Conservation (phyloP, 2,797 vertebrate species). For the Hippocampus kuda region DNA sequence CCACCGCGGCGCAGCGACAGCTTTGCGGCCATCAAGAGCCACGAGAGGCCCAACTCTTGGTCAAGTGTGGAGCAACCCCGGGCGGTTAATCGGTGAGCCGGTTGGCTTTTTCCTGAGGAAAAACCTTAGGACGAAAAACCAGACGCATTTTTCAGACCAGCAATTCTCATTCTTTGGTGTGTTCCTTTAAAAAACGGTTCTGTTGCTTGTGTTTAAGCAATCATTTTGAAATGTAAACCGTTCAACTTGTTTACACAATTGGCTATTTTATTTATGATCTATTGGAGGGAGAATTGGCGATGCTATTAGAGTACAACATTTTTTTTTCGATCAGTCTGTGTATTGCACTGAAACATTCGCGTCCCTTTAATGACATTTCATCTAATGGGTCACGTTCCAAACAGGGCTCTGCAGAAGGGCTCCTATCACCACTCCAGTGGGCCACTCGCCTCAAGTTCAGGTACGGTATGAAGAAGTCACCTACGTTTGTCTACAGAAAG, state of each 20-base stretch:
- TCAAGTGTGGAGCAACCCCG: conserved; percentile 74
- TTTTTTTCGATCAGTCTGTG: no score
- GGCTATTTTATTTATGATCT: no score
- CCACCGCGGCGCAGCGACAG: conserved; percentile 88
- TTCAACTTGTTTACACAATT: no score
- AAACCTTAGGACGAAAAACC: neutral
- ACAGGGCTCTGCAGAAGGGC: conserved; percentile 67
- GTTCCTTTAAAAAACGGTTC: no score
- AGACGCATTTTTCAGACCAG: neutral
- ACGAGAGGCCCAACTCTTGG: conserved; percentile 78
- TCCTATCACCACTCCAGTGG: conserved; percentile 67
- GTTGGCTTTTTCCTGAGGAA: neutral
- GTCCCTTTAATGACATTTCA: neutral
- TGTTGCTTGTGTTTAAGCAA: no score
- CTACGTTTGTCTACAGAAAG: neutral
- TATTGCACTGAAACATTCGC: no score
- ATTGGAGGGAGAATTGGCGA: no score
- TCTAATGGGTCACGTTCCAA: neutral
- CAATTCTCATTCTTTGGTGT: no score
- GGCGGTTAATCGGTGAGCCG: conserved; percentile 6
- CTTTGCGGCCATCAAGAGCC: conserved; percentile 77
- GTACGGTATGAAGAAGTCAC: neutral
- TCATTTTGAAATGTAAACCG: no score
- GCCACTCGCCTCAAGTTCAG: conserved; percentile 55
- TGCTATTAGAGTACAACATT: no score